Evolutionary conservation across 2,888 invertebrate genomes (phyloP), one percentile per base, ranked within the genome.

Genomic region (Epinotia ramella): DNA sequence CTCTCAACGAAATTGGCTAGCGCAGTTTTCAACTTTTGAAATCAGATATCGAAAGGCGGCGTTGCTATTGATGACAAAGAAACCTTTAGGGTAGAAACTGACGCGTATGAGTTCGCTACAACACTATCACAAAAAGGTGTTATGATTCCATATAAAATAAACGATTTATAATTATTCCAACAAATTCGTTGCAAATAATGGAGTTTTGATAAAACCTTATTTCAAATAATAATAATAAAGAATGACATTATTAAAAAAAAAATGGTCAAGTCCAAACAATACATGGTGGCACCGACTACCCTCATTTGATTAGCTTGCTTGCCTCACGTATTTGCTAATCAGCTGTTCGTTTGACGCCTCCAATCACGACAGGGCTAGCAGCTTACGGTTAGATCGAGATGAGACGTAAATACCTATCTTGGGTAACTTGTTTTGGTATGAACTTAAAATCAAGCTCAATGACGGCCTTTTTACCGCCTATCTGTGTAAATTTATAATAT

Each of bases 241-340:
- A 60, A 28, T 16, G 0, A 33, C 9, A 40, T 40, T 40, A 40
- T 40, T 40, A 1, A 16, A 18, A 67, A 18, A 67, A 57, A 67
- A 12, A 11, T 20, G 5, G 4, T 44, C 60, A 69, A 69, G 60
- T 69, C 16, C 9, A 68, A 40, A 57, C 12, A 46, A n/a, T 24
- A 40, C 16, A 44, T 57, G 18, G 67, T 18, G 56, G 68, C 46
- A 12, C 24, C 16, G 53, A 53, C 53, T 13, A 53, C n/a, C 33
- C 44, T 60, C 44, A 60, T 69, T 69, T 69, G 69, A 69, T 69
- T 69, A 60, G n/a, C 69, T 60, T 11, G 59, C 59, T 28, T 46
- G 68, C 16, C 59, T 60, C 69, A 60, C 69, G 69, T 69, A 60
- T 69, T 69, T 46, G 44, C 60, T 60, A 69, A 69, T 60, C 69